Percentiles rank a stretch among this genome's conserved stretches.
Evolutionary conservation across 2,888 invertebrate genomes (phyloP).

Genomic region (Spatulosminthurus flaviceps): DNA sequence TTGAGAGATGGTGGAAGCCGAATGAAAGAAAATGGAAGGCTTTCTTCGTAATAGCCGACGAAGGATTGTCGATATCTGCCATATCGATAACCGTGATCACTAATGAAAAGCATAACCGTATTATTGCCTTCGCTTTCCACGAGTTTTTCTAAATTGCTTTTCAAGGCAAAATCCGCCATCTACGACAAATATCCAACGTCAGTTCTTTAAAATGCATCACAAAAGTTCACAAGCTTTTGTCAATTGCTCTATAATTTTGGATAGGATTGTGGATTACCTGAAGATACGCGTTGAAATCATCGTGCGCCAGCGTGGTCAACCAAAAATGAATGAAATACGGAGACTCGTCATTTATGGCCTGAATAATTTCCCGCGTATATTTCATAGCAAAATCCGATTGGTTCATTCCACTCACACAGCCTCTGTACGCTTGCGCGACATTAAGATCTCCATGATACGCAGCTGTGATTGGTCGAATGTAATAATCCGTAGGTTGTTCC

Average conservation of each 20-base stretch:
- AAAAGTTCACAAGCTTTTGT: slow-evolving; percentile 55
- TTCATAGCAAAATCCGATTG: slow-evolving; percentile 55
- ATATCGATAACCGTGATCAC: slow-evolving; percentile 82
- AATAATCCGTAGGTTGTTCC: slow-evolving; percentile 81
- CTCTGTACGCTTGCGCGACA: slow-evolving; percentile 35
- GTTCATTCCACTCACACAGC: slow-evolving; percentile 54
- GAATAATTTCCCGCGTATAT: slow-evolving; percentile 54
- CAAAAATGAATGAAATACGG: slow-evolving; percentile 61
- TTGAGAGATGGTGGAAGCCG: slow-evolving; percentile 74
- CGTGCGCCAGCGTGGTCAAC: slow-evolving; percentile 62
- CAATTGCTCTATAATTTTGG: no score
- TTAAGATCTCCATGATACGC: slow-evolving; percentile 68
- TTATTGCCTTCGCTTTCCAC: slow-evolving; percentile 16
- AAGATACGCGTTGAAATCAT: slow-evolving; percentile 63
- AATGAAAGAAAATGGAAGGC: slow-evolving; percentile 78
- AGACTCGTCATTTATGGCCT: slow-evolving; percentile 45
- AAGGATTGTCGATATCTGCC: slow-evolving; percentile 76
- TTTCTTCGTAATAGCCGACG: slow-evolving; percentile 81
- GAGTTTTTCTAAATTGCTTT: neutral
- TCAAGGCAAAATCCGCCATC: neutral
- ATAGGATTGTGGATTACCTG: slow-evolving; percentile 52
- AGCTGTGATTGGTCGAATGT: slow-evolving; percentile 77
- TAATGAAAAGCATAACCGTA: slow-evolving; percentile 66
- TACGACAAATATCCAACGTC: neutral
- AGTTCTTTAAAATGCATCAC: slow-evolving; percentile 26